These are phyloP conservation scores for Therioaphis trifolii DNA, from an alignment of 2,888 invertebrate genomes.

Conservation along the genomic window DNA sequence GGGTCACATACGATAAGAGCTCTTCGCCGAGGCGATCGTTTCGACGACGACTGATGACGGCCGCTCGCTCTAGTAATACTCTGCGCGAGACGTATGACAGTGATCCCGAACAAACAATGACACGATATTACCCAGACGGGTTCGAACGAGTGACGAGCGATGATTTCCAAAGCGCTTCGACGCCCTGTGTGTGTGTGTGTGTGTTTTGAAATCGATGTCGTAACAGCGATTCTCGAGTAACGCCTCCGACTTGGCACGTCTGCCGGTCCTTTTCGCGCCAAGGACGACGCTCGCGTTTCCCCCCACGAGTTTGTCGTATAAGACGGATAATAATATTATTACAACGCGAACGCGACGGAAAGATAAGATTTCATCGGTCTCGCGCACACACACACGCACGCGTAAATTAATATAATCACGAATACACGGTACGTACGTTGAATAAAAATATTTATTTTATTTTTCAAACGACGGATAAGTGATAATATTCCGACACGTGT, in stretches of 20 bases:
- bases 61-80: too few species aligned
- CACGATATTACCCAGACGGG: too few species aligned
- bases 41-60: not conserved
- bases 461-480: not conserved
- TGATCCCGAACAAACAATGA: too few species aligned
- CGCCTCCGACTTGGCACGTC: not conserved
- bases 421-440: not conserved
- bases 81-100: too few species aligned
- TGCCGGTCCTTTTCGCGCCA: not conserved
- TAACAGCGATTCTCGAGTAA: not conserved
- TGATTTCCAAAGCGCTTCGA: too few species aligned
- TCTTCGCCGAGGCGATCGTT: too few species aligned
- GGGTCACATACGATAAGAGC: too few species aligned
- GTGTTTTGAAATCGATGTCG: not conserved
- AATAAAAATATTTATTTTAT: not conserved
- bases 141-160: too few species aligned
- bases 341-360: not conserved
- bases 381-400: not conserved
- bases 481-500: not conserved
- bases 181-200: too few species aligned
- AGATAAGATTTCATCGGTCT: not conserved
- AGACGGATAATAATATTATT: too few species aligned
- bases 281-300: constrained; percentile 4
- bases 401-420: too few species aligned
- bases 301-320: too few species aligned